phyloP scores from a whole-genome alignment of 2,113 vertebrate species.

The Mastomys natalensis region DNA sequence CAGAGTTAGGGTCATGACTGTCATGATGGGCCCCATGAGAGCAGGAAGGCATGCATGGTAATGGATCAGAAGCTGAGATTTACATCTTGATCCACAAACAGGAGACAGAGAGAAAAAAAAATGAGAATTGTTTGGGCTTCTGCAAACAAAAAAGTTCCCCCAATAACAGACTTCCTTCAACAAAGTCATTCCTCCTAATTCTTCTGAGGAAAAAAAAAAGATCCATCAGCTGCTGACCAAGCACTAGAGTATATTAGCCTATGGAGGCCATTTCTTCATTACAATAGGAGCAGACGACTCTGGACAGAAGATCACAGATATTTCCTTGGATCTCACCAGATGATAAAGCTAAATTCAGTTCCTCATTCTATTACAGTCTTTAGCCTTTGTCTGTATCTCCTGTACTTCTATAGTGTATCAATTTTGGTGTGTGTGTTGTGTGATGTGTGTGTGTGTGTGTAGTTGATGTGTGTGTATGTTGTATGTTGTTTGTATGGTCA shows the following conservation, averaged over 20 bases:
- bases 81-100: background rate
- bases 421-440: background rate
- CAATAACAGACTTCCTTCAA: background rate
- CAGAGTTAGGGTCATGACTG: background rate
- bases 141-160: background rate
- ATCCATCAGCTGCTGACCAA: background rate
- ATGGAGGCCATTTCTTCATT: background rate
- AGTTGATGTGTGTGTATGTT: background rate
- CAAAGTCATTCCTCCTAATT: background rate
- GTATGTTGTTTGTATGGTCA: background rate
- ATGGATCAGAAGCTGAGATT: background rate
- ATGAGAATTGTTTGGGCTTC: background rate
- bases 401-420: background rate
- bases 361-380: fast-evolving
- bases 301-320: background rate
- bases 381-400: fast-evolving
- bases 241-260: background rate
- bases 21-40: background rate
- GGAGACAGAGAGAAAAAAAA: background rate
- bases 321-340: fast-evolving
- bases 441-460: background rate
- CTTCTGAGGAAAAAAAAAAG: background rate
- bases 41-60: background rate
- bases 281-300: too few relatives aligned
- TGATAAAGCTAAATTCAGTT: background rate